Evolutionary conservation across 2,888 invertebrate genomes (phyloP), one percentile per base, ranked within the genome.

Genomic region (Diaperis boleti): DNA sequence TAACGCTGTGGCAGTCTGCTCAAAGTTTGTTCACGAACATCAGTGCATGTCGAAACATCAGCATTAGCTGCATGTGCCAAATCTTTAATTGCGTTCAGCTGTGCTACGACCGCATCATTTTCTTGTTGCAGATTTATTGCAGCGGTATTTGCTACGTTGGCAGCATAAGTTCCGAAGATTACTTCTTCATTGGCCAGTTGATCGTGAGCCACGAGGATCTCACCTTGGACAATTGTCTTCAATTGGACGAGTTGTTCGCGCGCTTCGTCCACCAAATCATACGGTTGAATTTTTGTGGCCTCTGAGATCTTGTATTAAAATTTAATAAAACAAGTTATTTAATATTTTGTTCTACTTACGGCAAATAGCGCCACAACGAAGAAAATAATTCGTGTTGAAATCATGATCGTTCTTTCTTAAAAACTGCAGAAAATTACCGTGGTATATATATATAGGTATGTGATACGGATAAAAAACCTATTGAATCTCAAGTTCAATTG

Each of bases 231-330:
- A 5, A 22, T 35, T 3, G 13, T 20, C 8, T 45, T 22, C 1
- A 56, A 26, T 10, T 33, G 22, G 18, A 18, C 13, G 1, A 44
- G 35, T 44, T 56, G 35, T 7, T 33, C 33, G 6, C 15, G 4
- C 2, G 35, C 45, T 13, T 56, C 35, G 22, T 56, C 56, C 14
- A 37, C 18, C 10, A 56, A 14, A 26, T 45, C 14, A 2, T 20
- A 13, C 7, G 18, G 29, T 10, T 49, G 33, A 3, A 29, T 45
- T 4, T 22, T 13, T 22, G 8, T 8, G 17, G 17, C 14, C 6
- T 17, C n/a, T 14, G 29, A 20, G 6, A 18, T 18, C 50, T 50
- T n/a, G n/a, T n/a, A n/a, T n/a, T 20, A 20, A 20, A 20, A 20
- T 20, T 20, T 20, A 20, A 20, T 20, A 20, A 20, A 26, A 26